Evolutionary conservation across 2,797 vertebrate genomes (phyloP).

Genomic region (Chelmon rostratus): DNA sequence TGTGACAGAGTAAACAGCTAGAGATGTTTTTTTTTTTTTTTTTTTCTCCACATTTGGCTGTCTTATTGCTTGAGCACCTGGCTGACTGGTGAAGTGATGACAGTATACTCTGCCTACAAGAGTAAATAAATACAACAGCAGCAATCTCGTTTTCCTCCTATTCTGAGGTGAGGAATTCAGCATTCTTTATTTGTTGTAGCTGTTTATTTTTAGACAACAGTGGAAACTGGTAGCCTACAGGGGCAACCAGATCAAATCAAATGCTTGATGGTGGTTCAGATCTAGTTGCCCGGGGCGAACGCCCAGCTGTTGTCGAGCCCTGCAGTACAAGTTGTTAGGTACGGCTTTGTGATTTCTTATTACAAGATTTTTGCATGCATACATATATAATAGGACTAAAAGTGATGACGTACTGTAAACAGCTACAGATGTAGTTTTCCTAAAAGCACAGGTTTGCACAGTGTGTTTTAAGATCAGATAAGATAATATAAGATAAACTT

Average conservation of each 20-base stretch:
- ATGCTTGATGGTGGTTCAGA: neutral
- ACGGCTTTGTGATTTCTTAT: neutral
- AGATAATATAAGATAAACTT: too few species aligned
- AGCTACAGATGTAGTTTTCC: neutral
- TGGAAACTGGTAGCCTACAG: constrained; percentile 10
- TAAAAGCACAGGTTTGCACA: neutral
- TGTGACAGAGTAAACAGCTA: neutral
- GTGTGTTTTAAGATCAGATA: neutral
- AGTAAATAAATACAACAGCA: constrained; percentile 21
- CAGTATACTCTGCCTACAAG: constrained; percentile 3
- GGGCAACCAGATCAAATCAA: neutral
- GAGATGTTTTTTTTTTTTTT: constrained; percentile 5
- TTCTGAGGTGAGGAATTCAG: constrained; percentile 3
- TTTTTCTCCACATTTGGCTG: neutral
- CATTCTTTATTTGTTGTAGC: constrained; percentile 5
- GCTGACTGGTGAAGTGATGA: constrained; percentile 7
- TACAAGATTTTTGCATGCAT: neutral
- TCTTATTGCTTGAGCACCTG: constrained; percentile 22
- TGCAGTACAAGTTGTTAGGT: neutral
- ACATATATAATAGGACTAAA: neutral
- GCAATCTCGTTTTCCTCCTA: neutral
- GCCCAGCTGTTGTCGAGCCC: neutral
- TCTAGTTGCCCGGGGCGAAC: constrained; percentile 2
- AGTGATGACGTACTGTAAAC: neutral
- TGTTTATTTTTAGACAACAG: constrained; percentile 20